phyloP scores from a whole-genome alignment of 2,888 invertebrate species.

The Sinhomidia bicolor region DNA sequence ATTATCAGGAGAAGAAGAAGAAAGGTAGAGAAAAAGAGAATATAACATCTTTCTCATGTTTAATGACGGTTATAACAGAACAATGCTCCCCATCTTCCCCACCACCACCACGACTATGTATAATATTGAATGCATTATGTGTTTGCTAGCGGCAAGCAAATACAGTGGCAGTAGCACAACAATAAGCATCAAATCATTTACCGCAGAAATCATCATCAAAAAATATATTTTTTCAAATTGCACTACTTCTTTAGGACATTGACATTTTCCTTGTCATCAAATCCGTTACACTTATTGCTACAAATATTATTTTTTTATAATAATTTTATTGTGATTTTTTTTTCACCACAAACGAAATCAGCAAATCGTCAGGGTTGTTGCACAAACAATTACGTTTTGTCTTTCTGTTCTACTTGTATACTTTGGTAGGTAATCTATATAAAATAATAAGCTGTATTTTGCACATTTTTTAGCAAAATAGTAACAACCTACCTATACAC shows the following conservation, averaged over 20 bases:
- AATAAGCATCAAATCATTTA: constrained; percentile 44
- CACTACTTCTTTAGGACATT: constrained; percentile 57
- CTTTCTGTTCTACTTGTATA: constrained; percentile 40
- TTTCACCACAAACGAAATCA: constrained; percentile 46
- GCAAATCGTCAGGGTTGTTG: constrained; percentile 55
- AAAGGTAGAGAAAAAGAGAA: background rate
- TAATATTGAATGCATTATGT: background rate
- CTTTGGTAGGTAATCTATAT: background rate
- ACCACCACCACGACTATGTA: background rate
- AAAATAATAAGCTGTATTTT: background rate
- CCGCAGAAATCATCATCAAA: constrained; percentile 53
- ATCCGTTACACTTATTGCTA: constrained; percentile 51
- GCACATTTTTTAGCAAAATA: background rate
- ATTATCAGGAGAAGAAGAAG: background rate
- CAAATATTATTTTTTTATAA: constrained; percentile 10
- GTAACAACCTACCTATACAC: background rate
- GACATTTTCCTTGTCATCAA: constrained; percentile 65
- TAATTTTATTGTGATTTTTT: constrained; percentile 45
- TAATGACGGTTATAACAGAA: constrained; percentile 39
- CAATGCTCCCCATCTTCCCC: constrained; percentile 26
- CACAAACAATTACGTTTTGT: constrained; percentile 40
- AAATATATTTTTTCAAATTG: constrained; percentile 48
- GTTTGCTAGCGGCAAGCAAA: constrained; percentile 18
- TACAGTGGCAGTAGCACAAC: constrained; percentile 1
- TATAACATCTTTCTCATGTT: constrained; percentile 36